Evolutionary conservation across 2,888 invertebrate genomes (phyloP).

Genomic region (Phyllotreta striolata): DNA sequence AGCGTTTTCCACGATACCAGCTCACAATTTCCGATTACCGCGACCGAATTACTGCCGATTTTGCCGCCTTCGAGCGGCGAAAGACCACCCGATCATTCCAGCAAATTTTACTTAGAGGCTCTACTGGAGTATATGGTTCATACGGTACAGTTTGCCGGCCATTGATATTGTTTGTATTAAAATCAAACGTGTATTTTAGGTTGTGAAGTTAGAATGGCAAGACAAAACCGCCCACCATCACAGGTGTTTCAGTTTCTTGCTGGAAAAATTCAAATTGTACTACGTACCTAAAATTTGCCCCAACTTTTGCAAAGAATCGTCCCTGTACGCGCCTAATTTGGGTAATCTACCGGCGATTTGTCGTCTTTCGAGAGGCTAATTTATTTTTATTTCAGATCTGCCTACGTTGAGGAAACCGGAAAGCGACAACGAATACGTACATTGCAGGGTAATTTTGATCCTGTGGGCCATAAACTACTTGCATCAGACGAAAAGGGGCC

Average conservation of each 20-base stretch:
- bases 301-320: slow-evolving; percentile 79
- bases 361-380: slow-evolving; percentile 1
- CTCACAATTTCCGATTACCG: slow-evolving; percentile 75
- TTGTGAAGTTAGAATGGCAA: slow-evolving; percentile 87
- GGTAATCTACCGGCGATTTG: slow-evolving; percentile 61
- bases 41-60: slow-evolving; percentile 81
- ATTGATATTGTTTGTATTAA: background rate
- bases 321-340: slow-evolving; percentile 83
- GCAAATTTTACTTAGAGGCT: slow-evolving; percentile 83
- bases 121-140: slow-evolving; percentile 91
- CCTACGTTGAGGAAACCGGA: slow-evolving; percentile 78
- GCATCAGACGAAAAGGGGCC: slow-evolving; percentile 74
- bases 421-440: slow-evolving; percentile 71
- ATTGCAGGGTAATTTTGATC: slow-evolving; percentile 84
- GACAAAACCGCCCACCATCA: slow-evolving; percentile 82
- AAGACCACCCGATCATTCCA: slow-evolving; percentile 73
- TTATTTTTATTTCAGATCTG: slow-evolving; percentile 65
- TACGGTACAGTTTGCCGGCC: slow-evolving; percentile 66
- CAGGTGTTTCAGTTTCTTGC: slow-evolving; percentile 87
- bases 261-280: slow-evolving; percentile 89
- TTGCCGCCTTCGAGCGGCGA: slow-evolving; percentile 86
- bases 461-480: slow-evolving; percentile 90
- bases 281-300: slow-evolving; percentile 93
- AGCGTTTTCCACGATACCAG: slow-evolving; percentile 76
- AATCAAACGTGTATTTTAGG: slow-evolving; percentile 13